Base-by-base conservation (phyloP, 2,113 vertebrate species). In the Psilopogon haemacephalus region DNA sequence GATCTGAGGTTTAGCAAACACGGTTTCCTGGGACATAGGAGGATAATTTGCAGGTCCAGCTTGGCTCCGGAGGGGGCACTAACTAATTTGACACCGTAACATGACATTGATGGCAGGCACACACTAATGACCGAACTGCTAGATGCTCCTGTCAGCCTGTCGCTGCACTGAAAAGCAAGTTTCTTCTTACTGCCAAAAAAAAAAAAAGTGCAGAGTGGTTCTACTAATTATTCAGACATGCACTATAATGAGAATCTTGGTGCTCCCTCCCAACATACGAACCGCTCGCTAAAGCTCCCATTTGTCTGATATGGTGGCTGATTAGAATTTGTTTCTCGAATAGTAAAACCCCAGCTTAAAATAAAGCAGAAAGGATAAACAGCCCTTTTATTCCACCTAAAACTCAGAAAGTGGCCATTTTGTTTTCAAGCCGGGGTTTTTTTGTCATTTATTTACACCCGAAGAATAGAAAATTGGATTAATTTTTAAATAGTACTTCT, bases 311-410 rank as follows among this genome's bases (percentile, higher is more conserved):
- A 97, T 40, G 67, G 95, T 96, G 95, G 94, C 70, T 97, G 97
- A 97, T 97, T 97, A 97, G 96, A 97, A 97, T 96, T 96, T 92
- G 94, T 97, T 95, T 97, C 97, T 93, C 97, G 96, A 97, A 97
- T 95, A 97, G 93, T 82, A 97, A 97, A 97, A 96, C 26, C 33
- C 4, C 7, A 70, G 90, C 82, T 97, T 79, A 94, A 94, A 69
- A 65, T 76, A 95, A 74, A 90, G 81, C 5, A 2, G 75, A 85
- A 95, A 94, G 90, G 94, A 95, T 94, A 96, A 97, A 96, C 91
- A 92, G 95, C 94, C 86, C 86, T 96, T 91, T 95, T 96, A 89
- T 91, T 94, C 89, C 50, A 80, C 89, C 74, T 91, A 89, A 92
- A 95, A 95, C 82, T 86, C 85, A 86, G 89, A 96, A 96, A 96